phyloP scores from a whole-genome alignment of 2,888 invertebrate genomes.

The Eilema depressum region DNA sequence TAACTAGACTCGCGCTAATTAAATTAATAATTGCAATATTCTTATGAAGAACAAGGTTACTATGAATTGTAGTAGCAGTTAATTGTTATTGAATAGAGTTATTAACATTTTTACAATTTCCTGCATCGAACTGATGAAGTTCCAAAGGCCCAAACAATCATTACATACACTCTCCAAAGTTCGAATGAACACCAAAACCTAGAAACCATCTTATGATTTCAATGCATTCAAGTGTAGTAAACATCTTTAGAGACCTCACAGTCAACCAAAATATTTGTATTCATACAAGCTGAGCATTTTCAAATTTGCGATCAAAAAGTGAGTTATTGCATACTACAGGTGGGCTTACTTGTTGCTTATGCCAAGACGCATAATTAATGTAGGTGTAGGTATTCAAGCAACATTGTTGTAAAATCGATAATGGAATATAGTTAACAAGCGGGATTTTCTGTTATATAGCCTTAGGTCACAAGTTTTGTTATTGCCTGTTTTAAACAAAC shows the following conservation, averaged over 20 bases:
- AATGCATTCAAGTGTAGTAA: background rate
- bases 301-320: constrained; percentile 21
- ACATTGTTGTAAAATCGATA: constrained; percentile 22
- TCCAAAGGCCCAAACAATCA: background rate
- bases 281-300: constrained; percentile 1
- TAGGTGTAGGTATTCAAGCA: constrained; percentile 16
- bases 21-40: background rate
- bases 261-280: background rate
- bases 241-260: background rate
- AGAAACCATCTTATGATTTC: background rate
- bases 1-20: background rate
- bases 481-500: constrained; percentile 12
- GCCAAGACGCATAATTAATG: constrained; percentile 22
- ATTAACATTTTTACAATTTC: background rate
- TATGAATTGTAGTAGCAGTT: background rate
- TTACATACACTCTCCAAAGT: background rate
- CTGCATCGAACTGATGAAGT: background rate
- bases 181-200: background rate
- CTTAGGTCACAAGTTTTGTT: background rate
- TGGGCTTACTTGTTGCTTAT: constrained; percentile 14
- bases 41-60: background rate
- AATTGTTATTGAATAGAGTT: background rate
- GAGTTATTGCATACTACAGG: constrained; percentile 16
- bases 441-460: constrained; percentile 9
- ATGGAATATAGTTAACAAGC: constrained; percentile 16